phyloP scores from a whole-genome alignment of 2,888 invertebrate species.

The Anthrax anthrax region DNA sequence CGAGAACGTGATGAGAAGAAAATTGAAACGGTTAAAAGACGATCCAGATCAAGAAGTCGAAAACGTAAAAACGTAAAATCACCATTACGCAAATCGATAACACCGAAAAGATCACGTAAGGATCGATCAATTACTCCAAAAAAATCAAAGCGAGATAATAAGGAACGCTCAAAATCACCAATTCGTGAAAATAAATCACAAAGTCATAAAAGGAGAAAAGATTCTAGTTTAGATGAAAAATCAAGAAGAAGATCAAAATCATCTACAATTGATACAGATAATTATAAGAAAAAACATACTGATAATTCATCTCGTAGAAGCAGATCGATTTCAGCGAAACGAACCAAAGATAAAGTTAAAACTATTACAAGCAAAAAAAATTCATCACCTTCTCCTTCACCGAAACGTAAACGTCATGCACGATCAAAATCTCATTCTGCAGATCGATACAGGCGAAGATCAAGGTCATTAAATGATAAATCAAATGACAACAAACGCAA shows the following conservation, averaged over 20 bases:
- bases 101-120: slow-evolving; percentile 7
- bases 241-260: not conserved
- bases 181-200: not conserved
- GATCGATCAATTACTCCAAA: slow-evolving; percentile 3
- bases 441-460: slow-evolving; percentile 29
- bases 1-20: not conserved
- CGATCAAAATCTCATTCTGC: slow-evolving; percentile 12
- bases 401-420: slow-evolving; percentile 1
- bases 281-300: not conserved
- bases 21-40: slow-evolving; percentile 3
- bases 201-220: not conserved
- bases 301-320: not conserved
- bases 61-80: slow-evolving; percentile 9
- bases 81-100: slow-evolving; percentile 4
- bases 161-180: slow-evolving; percentile 3
- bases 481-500: not conserved
- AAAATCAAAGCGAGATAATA: slow-evolving; percentile 4
- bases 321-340: not conserved
- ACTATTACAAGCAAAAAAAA: not conserved
- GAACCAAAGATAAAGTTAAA: not conserved
- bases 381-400: slow-evolving; percentile 4
- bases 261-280: not conserved
- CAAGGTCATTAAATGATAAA: not conserved
- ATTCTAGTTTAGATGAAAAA: not conserved
- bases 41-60: slow-evolving; percentile 8